These are phyloP conservation scores for Procapra przewalskii DNA, from an alignment of 2,113 vertebrate genomes.

Conservation along the genomic window DNA sequence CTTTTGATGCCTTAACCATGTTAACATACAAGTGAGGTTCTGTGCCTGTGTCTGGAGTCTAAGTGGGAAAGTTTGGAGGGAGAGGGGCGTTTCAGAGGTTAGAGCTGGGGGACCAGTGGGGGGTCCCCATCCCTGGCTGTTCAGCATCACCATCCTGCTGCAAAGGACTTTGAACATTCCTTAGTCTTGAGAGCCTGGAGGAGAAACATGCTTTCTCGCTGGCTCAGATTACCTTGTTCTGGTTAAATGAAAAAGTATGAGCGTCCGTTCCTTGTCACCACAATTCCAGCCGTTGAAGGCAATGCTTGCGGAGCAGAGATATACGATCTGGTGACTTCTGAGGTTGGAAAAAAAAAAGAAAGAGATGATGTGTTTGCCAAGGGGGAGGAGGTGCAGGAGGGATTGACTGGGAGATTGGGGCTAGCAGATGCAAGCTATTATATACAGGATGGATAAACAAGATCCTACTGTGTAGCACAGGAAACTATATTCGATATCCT, in stretches of 20 bases:
- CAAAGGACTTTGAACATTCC: conserved; percentile 25
- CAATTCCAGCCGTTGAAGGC: not conserved
- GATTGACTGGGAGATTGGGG: not conserved
- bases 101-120: not conserved
- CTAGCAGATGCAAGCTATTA: not conserved
- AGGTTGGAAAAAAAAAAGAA: not conserved
- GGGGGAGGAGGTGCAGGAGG: not conserved
- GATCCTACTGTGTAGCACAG: not conserved
- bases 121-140: not conserved
- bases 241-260: conserved; percentile 54
- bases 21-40: not conserved
- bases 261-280: not conserved
- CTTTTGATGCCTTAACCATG: not conserved
- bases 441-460: not conserved
- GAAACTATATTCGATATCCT: not conserved
- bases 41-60: not conserved
- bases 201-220: conserved; percentile 60
- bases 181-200: conserved; percentile 29
- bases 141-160: conserved; percentile 23
- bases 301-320: not conserved
- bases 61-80: conserved; percentile 24
- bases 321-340: not conserved
- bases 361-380: not conserved
- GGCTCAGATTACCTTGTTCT: conserved; percentile 67
- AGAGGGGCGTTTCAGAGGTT: not conserved